Evolutionary conservation across 2,113 vertebrate genomes (phyloP).

Genomic region (Gyps fulvus): DNA sequence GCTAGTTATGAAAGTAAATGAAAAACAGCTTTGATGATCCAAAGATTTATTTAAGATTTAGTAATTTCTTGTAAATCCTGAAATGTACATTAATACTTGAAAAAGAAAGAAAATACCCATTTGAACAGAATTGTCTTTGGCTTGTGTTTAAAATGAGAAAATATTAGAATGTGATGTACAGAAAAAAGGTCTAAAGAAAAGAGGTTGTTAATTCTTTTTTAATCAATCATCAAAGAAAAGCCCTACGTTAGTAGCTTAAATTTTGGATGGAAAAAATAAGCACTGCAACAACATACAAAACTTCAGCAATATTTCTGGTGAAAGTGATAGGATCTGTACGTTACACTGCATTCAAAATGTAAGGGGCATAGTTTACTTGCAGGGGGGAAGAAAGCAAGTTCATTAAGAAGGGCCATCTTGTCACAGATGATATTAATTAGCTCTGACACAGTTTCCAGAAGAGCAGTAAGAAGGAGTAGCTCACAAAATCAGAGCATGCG

Average conservation of each 20-base stretch:
- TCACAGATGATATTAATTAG: background rate
- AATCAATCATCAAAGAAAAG: background rate
- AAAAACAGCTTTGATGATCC: background rate
- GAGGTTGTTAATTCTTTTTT: background rate
- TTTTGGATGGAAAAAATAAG: background rate
- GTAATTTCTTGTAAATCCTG: too few relatives aligned
- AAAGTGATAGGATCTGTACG: background rate
- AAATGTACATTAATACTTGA: too few relatives aligned
- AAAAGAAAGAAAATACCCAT: background rate
- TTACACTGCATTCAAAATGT: background rate
- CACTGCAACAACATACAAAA: background rate
- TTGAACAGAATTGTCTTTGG: background rate
- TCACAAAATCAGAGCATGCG: background rate
- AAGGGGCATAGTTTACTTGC: background rate
- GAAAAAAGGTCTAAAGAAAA: background rate
- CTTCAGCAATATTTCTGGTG: background rate
- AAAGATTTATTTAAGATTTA: too few relatives aligned
- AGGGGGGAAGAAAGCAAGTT: background rate
- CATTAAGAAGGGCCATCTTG: constrained; percentile 2
- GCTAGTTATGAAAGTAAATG: background rate
- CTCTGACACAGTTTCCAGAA: background rate
- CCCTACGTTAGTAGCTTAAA: background rate
- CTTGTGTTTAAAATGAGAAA: background rate
- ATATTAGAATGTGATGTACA: background rate
- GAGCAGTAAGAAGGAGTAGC: background rate